Evolutionary conservation across 2,888 invertebrate genomes (phyloP).

Genomic region (Julus scanicus): DNA sequence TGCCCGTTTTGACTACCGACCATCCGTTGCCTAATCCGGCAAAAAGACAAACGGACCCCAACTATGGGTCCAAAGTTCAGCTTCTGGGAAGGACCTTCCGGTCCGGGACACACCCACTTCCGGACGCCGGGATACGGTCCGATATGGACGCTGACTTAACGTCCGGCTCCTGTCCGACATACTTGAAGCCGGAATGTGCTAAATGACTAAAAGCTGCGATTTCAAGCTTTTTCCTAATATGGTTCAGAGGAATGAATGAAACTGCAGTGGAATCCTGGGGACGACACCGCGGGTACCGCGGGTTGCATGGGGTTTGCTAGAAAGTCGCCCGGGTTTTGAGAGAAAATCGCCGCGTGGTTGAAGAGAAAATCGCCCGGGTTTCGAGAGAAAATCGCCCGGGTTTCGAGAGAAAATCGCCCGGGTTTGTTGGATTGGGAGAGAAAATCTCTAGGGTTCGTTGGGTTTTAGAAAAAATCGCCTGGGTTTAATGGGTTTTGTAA

Average conservation of each 20-base stretch:
- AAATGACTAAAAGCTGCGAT: neutral
- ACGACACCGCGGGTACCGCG: neutral
- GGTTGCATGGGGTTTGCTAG: neutral
- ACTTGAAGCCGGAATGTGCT: neutral
- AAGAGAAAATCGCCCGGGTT: neutral
- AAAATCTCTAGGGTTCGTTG: too few species aligned
- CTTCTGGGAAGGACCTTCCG: neutral
- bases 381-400: neutral
- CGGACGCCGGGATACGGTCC: neutral
- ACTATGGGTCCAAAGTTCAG: neutral
- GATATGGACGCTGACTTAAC: neutral
- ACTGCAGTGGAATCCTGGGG: conserved; percentile 54
- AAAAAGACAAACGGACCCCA: neutral
- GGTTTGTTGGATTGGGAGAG: neutral
- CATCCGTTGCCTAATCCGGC: neutral
- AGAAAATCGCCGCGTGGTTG: neutral
- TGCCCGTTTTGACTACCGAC: conserved; percentile 16
- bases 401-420: neutral
- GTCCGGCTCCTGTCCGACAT: neutral
- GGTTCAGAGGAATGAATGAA: conserved; percentile 58
- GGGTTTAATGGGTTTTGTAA: too few species aligned
- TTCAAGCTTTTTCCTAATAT: conserved; percentile 56
- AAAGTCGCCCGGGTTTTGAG: neutral
- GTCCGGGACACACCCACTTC: too few species aligned
- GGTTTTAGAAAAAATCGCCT: too few species aligned